Base-by-base conservation (phyloP, 2,888 invertebrate genomes). In the Notodonta ziczac region DNA sequence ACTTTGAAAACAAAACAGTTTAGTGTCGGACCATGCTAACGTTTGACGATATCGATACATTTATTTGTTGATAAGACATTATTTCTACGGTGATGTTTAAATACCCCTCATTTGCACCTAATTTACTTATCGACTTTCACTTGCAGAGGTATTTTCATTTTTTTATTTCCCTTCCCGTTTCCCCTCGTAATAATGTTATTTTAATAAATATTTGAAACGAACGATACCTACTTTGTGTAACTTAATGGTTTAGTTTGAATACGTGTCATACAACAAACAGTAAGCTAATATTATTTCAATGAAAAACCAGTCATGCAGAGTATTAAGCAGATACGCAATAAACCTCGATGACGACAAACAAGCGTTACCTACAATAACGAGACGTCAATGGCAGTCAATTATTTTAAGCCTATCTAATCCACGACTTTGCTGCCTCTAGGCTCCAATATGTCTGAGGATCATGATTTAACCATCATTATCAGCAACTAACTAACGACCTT, bases 1-100 rank as follows among this genome's bases (percentile, higher is more conserved):
- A 87, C 78, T 83, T 81, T 81, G 74, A 75, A 83, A 78, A 83
- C 80, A 78, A 82, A 82, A 82, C 74, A 73, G 61, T 62, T 64
- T 80, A 87, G 89, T 78, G 85, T 68, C 82, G 87, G 56, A 65
- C 52, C 57, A 24, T 58, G 16, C 55, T 58, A 7, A 54, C 13
- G 9, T 4, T 24, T 13, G 12, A 35, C 58, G 35, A 61, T 65
- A 73, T 72, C 74, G 68, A 70, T 50, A 57, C 12, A 52, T 52
- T 16, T 13, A 50, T 50, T 50, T 50, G 40, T 40, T 8, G 6
- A 40, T 6, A 40, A 40, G 1, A 40, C 24, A 24, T 24, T 24
- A 1, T 2, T 24, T 2, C 24, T 2, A 24, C 24, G 24, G 24
- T 24, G 24, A 24, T 24, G 2, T 1, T 24, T 24, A 24, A 24